A percentile compares a stretch with the other conserved stretches of the same genome.
Conservation (phyloP, 1,140 invertebrate species). For the Tetramorium alpestre region DNA sequence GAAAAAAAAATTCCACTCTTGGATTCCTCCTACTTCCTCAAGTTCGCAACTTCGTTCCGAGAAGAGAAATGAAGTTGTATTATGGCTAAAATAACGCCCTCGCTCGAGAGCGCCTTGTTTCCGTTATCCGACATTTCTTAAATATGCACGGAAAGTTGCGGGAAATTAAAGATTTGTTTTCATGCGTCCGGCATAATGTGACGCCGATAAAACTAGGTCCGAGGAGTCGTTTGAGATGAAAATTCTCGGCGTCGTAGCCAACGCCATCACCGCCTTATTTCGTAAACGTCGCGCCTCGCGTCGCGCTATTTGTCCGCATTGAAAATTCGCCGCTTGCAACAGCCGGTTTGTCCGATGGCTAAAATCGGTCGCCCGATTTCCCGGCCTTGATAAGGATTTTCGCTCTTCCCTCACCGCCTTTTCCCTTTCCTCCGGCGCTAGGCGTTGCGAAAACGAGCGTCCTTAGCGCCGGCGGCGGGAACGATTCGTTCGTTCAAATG, state of each 20-base stretch:
- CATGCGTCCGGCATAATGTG: background rate
- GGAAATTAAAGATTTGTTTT: slow-evolving; percentile 51
- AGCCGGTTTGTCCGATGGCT: background rate
- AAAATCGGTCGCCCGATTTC: background rate
- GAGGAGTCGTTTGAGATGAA: background rate
- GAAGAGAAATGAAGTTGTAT: slow-evolving; percentile 31
- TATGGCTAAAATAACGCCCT: slow-evolving; percentile 12
- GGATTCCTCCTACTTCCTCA: background rate
- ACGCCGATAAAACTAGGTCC: slow-evolving; percentile 10
- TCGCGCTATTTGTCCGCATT: background rate
- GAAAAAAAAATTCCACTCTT: slow-evolving; percentile 15
- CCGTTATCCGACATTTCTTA: background rate
- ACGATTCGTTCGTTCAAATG: slow-evolving; percentile 45
- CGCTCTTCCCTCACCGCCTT: background rate
- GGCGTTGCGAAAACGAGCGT: slow-evolving; percentile 24
- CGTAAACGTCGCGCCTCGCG: background rate
- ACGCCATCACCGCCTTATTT: background rate
- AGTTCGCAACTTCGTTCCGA: slow-evolving; percentile 31
- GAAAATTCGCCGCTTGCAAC: background rate
- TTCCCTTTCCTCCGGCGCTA: background rate
- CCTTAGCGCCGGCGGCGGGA: background rate
- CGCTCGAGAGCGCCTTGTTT: background rate
- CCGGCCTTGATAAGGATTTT: slow-evolving; percentile 5
- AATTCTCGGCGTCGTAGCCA: background rate
- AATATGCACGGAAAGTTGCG: slow-evolving; percentile 15